A percentile compares a stretch with the other conserved stretches of the same genome.
phyloP scores from a whole-genome alignment of 1,140 invertebrate genomes.

The Anastrepha ludens region DNA sequence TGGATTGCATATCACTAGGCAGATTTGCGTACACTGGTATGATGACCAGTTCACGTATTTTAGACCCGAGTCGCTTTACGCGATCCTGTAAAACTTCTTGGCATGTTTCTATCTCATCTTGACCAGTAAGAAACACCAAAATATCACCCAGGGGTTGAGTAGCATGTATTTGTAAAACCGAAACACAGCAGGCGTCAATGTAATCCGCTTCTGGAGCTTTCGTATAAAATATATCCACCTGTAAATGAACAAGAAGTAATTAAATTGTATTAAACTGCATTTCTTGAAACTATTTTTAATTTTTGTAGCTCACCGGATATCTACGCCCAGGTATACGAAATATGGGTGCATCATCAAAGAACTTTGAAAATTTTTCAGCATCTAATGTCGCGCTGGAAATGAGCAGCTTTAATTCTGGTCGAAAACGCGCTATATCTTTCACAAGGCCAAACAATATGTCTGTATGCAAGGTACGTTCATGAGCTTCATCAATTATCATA shows the following conservation, averaged over 20 bases:
- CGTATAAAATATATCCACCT: constrained; percentile 97
- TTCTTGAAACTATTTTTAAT: background rate
- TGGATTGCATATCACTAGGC: constrained; percentile 98
- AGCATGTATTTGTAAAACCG: constrained; percentile 97
- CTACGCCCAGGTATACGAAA: constrained; percentile 95
- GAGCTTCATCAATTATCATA: constrained; percentile 99
- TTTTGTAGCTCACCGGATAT: constrained; percentile 77
- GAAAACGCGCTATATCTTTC: constrained; percentile 97
- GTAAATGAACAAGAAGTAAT: constrained; percentile 12
- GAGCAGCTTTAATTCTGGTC: constrained; percentile 94
- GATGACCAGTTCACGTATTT: constrained; percentile 94
- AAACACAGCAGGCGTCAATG: constrained; percentile 97
- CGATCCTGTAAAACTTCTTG: constrained; percentile 94
- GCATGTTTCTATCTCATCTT: constrained; percentile 97
- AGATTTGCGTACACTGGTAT: constrained; percentile 98
- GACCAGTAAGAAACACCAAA: constrained; percentile 96
- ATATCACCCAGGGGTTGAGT: constrained; percentile 97
- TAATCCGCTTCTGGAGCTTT: constrained; percentile 99
- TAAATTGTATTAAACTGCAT: no score
- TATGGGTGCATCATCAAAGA: constrained; percentile 99
- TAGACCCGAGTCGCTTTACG: constrained; percentile 91
- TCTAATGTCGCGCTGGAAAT: constrained; percentile 99
- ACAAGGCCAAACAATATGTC: constrained; percentile 99
- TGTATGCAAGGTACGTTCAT: constrained; percentile 98
- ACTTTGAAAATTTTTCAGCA: constrained; percentile 98